phyloP scores from a whole-genome alignment of 2,797 vertebrate species.

The Poeciliopsis presidionis region DNA sequence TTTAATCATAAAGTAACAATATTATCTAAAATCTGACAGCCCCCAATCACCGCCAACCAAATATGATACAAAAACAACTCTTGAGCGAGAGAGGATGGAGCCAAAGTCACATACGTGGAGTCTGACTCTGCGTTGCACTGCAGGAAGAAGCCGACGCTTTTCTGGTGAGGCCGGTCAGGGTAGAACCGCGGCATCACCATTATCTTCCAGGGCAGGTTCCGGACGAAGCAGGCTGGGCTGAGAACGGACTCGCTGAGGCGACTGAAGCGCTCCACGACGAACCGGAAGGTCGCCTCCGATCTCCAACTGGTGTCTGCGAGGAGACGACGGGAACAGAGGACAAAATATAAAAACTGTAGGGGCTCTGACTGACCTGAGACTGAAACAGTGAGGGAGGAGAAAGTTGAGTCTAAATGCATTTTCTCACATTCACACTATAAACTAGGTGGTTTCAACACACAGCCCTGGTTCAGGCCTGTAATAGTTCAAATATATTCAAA shows the following conservation, averaged over 20 bases:
- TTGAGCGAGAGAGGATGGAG: not conserved
- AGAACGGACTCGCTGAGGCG: conserved; percentile 97
- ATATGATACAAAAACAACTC: not conserved
- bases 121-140: conserved; percentile 99
- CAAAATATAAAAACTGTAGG: not conserved
- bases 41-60: too few species aligned
- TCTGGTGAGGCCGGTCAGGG: conserved; percentile 97
- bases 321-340: not conserved
- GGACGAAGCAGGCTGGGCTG: conserved; percentile 98
- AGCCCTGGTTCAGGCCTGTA: not conserved
- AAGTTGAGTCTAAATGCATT: not conserved
- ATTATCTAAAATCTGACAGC: not conserved
- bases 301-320: conserved; percentile 96
- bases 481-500: not conserved
- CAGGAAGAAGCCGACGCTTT: conserved; percentile 99
- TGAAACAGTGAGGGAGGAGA: not conserved
- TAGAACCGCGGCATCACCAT: conserved; percentile 99
- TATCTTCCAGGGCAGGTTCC: conserved; percentile 99
- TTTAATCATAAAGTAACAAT: not conserved
- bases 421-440: not conserved
- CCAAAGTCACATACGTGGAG: conserved; percentile 89
- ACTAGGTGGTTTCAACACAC: not conserved
- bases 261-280: conserved; percentile 97
- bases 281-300: conserved; percentile 98
- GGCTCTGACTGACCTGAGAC: not conserved